Base-by-base conservation (phyloP, 2,888 invertebrate species). In the Hydrotaea diabolus region DNA sequence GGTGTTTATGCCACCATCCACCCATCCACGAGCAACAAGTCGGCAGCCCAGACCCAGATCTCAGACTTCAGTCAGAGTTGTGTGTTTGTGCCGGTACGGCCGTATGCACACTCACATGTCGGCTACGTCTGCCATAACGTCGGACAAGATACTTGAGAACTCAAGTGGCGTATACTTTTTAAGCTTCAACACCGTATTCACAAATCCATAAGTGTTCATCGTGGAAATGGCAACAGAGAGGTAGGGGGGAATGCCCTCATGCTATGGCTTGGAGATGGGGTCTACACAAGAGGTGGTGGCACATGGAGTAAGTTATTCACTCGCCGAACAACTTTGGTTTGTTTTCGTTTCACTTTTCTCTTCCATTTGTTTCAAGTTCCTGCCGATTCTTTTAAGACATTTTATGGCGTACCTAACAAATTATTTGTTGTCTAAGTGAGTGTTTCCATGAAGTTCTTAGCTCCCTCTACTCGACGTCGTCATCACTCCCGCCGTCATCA, bases 121-220 rank as follows among this genome's bases (percentile, higher is more conserved):
- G 62, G 31, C 23, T 26, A 26, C 88, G 43, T 80, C 85, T 81
- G 77, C 23, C 75, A 69, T 43, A 55, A 55, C 55, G 19, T 81
- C 64, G 79, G 77, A 72, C 72, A 85, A 88, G 87, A 87, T 77
- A 88, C 90, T 89, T 89, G 88, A 87, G 80, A 81, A 87, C 86
- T 87, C 82, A 89, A 89, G 89, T 90, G 88, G 88, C 87, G 82
- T 87, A 88, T 87, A 87, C 87, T 89, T 87, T 86, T 86, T 87
- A 86, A 72, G 80, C 77, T 77, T 80, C 62, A 86, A 82, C 77
- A 82, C 86, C 87, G 77, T 59, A 80, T 53, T 21, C 49, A 72
- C 31, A 78, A 36, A 64, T 46, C 55, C 62, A 66, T 23, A 46
- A 69, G 69, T 23, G 69, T 46, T 69, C 46, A 19, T 43, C 53